A percentile compares a stretch with the other conserved stretches of the same genome.
These are phyloP conservation scores for Scaptodrosophila lebanonensis DNA, from an alignment of 1,140 invertebrate genomes.

Conservation along the genomic window DNA sequence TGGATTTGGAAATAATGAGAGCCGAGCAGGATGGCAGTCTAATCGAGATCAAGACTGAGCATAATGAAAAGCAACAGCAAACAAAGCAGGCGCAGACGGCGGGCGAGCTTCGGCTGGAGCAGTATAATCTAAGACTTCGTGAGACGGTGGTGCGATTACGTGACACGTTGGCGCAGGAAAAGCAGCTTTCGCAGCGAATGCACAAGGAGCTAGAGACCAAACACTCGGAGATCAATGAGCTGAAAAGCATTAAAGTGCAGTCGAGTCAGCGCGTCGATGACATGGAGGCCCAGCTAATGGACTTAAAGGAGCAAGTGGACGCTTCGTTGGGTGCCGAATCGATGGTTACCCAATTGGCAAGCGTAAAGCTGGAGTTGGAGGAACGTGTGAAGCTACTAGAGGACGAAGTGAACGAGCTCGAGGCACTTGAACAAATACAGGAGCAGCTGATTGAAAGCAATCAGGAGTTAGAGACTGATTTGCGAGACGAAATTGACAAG, in stretches of 20 bases:
- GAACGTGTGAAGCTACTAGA: conserved; percentile 91
- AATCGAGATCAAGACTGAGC: conserved; percentile 53
- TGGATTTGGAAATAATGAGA: conserved; percentile 94
- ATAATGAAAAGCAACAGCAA: conserved; percentile 40
- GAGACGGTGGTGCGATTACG: conserved; percentile 95
- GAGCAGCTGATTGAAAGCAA: conserved; percentile 87
- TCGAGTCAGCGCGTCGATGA: conserved; percentile 85
- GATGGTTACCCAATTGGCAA: conserved; percentile 96
- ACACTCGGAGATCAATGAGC: conserved; percentile 88
- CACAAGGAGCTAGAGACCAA: conserved; percentile 94
- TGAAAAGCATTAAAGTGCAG: conserved; percentile 91
- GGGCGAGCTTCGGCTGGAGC: conserved; percentile 94
- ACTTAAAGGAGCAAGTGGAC: conserved; percentile 85
- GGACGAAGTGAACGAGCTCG: conserved; percentile 92
- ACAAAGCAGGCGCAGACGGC: conserved; percentile 78
- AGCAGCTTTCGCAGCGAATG: conserved; percentile 91
- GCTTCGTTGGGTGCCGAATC: conserved; percentile 97
- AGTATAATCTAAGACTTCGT: conserved; percentile 93
- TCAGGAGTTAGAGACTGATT: conserved; percentile 91
- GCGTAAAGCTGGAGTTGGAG: conserved; percentile 94
- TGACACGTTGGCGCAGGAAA: conserved; percentile 95
- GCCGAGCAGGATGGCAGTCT: conserved; percentile 84
- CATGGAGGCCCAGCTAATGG: conserved; percentile 91
- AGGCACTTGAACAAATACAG: conserved; percentile 87
- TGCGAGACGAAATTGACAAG: conserved; percentile 95